A percentile compares a stretch with the other conserved stretches of the same genome.
Evolutionary conservation across 1,140 invertebrate species (phyloP).

Genomic region (Drosophila rufa): DNA sequence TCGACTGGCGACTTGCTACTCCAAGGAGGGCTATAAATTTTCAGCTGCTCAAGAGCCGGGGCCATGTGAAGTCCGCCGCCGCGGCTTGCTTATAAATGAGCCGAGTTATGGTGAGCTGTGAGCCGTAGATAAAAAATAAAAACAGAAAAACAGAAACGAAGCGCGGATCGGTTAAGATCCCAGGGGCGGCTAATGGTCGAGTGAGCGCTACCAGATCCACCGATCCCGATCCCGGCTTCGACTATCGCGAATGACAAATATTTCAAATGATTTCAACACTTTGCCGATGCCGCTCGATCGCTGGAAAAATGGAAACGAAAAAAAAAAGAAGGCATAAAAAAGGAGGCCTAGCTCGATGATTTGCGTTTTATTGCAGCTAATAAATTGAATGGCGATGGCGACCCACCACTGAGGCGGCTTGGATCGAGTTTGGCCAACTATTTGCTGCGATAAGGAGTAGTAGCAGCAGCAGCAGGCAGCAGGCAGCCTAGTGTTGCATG

Average conservation of each 20-base stretch:
- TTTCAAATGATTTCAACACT: constrained; percentile 84
- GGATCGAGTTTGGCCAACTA: constrained; percentile 59
- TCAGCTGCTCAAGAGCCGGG: constrained; percentile 33
- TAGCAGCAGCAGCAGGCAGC: constrained; percentile 10
- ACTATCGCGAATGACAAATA: constrained; percentile 79
- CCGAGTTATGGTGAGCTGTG: constrained; percentile 41
- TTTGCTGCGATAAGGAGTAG: constrained; percentile 68
- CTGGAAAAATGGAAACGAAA: constrained; percentile 4
- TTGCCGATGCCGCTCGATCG: constrained; percentile 52
- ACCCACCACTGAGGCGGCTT: constrained; percentile 66
- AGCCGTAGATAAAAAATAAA: constrained; percentile 42
- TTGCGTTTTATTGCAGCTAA: constrained; percentile 83
- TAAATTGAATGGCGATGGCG: constrained; percentile 81
- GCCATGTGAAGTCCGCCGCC: constrained; percentile 51
- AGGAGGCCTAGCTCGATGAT: constrained; percentile 50
- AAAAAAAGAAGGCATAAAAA: background rate
- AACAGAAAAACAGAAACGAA: constrained; percentile 6
- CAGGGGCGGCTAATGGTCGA: constrained; percentile 35
- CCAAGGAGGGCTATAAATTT: constrained; percentile 40
- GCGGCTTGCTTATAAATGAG: constrained; percentile 51
- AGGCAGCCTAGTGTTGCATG: constrained; percentile 42
- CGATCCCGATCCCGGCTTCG: background rate
- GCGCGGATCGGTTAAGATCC: background rate
- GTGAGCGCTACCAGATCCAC: constrained; percentile 11
- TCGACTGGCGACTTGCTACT: background rate